Evolutionary conservation across 2,888 invertebrate species (phyloP), one percentile per base, ranked within the genome.

Genomic region (Rotaria magnacalcarata): DNA sequence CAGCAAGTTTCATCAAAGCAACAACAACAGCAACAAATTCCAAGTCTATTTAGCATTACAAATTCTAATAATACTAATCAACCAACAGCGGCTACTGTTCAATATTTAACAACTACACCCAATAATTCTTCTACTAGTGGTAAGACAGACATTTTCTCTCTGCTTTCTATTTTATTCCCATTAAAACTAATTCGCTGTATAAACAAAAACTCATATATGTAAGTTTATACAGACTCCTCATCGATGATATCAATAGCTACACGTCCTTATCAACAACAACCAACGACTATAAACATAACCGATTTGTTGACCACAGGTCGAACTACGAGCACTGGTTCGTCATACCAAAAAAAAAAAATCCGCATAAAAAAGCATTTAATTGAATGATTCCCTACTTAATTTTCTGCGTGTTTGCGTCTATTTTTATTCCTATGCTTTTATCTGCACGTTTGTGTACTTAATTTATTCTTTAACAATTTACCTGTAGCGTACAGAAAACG

Each of bases 1-100:
- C 80, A 80, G n/a, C 80, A 80, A 80, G 80, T 80, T 43, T 43
- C 80, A 47, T 47, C 80, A 5, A 80, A 80, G n/a, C 80, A 80
- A 47, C 80, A 47, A 24, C 67, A 67, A 27, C 67, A 27, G 34
- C 80, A 80, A 80, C 47, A 43, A 47, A 80, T 80, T 24, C 80
- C 80, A 7, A 80, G 47, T 21, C 47, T 80, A n/a, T 80, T 80
- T n/a, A 47, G 47, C 43, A 67, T 67, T 16, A 47, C 80, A 47
- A 80, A 80, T 80, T 80, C 47, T 1, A 80, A 43, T 47, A 80
- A 47, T 80, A 43, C 75, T 3, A n/a, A 24, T 43, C 80, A 80
- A 19, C 43, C 80, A 47, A n/a, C 80, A 11, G 47, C 80, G 14
- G 47, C 80, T 47, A 80, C 80, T 80, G 47, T 47, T 80, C 80